Conservation (phyloP, 2,113 vertebrate genomes). For the Etia nguti region DNA sequence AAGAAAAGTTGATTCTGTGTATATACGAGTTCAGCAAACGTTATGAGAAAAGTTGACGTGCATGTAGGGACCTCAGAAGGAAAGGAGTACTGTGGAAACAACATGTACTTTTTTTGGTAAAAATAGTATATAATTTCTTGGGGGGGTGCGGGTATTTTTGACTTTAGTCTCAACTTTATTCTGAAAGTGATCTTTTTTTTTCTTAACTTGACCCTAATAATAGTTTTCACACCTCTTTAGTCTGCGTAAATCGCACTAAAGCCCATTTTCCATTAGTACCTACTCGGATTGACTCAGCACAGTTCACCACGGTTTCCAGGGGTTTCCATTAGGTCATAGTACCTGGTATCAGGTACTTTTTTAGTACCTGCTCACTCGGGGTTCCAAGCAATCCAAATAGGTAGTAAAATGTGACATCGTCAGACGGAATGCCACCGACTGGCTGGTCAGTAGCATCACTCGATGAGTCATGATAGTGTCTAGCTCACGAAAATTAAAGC, state of each 20-base stretch:
- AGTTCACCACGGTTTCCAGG: too few species aligned
- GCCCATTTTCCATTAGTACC: background rate
- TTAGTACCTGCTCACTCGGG: too few species aligned
- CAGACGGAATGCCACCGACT: too few species aligned
- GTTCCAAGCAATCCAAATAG: too few species aligned
- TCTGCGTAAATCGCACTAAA: background rate
- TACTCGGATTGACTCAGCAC: background rate
- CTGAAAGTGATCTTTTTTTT: background rate
- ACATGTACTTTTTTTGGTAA: background rate
- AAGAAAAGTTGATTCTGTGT: background rate
- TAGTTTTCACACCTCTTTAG: background rate
- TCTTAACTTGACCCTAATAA: background rate
- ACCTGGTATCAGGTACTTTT: too few species aligned
- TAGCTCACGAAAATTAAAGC: too few species aligned
- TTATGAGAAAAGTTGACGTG: background rate
- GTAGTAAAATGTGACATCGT: too few species aligned
- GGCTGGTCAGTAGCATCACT: too few species aligned
- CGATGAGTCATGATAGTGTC: too few species aligned
- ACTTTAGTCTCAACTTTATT: background rate
- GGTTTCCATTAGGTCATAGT: too few species aligned
- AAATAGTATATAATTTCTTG: accelerated
- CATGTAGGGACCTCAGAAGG: background rate
- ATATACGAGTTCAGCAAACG: background rate
- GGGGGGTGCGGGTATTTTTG: background rate
- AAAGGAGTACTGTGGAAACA: background rate